A percentile compares a stretch with the other conserved stretches of the same genome.
These are phyloP conservation scores for Agonopterix arenella DNA, from an alignment of 2,888 invertebrate species.

Conservation along the genomic window DNA sequence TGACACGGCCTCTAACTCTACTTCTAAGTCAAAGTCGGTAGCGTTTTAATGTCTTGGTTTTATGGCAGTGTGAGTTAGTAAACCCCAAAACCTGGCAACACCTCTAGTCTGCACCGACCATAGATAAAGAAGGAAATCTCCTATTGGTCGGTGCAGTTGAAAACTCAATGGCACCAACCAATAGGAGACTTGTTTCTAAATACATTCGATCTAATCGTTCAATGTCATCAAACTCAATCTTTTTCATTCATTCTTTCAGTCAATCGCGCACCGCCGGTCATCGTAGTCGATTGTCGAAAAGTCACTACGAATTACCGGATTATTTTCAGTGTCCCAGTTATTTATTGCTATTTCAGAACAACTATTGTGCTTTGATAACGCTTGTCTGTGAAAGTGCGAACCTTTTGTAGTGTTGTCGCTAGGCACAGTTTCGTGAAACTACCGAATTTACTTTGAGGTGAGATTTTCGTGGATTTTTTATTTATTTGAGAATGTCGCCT, in stretches of 20 bases:
- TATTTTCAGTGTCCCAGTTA: constrained; percentile 39
- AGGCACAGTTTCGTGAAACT: constrained; percentile 41
- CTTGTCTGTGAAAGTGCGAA: constrained; percentile 53
- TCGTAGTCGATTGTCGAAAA: constrained; percentile 53
- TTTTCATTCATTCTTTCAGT: constrained; percentile 31
- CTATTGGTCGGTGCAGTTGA: too few species aligned
- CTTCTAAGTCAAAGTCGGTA: too few species aligned
- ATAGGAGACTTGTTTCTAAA: too few species aligned
- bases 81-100: too few species aligned
- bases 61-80: too few species aligned
- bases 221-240: neutral
- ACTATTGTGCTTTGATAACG: constrained; percentile 34
- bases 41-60: too few species aligned
- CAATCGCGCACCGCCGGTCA: constrained; percentile 53
- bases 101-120: too few species aligned
- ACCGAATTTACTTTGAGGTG: constrained; percentile 58
- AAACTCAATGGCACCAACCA: too few species aligned
- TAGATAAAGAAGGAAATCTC: too few species aligned
- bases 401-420: constrained; percentile 37
- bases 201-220: neutral
- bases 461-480: constrained; percentile 35
- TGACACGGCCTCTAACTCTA: too few species aligned
- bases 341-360: constrained; percentile 23
- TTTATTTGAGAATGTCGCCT: constrained; percentile 14
- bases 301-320: constrained; percentile 61